Evolutionary conservation across 2,797 vertebrate genomes (phyloP).

Genomic region (Mallotus villosus): DNA sequence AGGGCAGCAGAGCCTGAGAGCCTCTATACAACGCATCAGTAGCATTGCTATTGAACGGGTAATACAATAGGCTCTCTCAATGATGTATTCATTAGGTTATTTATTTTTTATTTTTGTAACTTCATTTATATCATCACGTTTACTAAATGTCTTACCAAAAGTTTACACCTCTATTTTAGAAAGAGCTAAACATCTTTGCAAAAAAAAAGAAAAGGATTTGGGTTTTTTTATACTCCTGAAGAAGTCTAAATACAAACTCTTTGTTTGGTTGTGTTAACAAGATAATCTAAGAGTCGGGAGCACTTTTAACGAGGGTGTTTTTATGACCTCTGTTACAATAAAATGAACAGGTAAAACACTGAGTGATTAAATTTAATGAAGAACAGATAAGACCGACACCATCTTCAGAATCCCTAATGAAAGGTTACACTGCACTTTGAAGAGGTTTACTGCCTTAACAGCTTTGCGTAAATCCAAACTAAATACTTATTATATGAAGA

Average conservation of each 20-base stretch:
- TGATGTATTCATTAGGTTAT: conserved; percentile 61
- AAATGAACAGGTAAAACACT: conserved; percentile 80
- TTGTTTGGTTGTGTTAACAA: conserved; percentile 76
- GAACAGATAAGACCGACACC: conserved; percentile 77
- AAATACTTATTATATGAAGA: conserved; percentile 84
- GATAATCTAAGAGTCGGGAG: conserved; percentile 72
- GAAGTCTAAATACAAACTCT: conserved; percentile 49
- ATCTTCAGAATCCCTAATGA: conserved; percentile 78
- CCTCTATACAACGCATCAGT: conserved; percentile 56
- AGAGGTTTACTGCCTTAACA: conserved; percentile 79
- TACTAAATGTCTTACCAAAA: conserved; percentile 6
- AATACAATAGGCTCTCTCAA: conserved; percentile 53
- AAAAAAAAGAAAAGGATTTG: no score
- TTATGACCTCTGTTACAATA: conserved; percentile 79
- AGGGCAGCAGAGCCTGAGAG: conserved; percentile 22
- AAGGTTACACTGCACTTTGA: conserved; percentile 84
- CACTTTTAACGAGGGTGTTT: conserved; percentile 76
- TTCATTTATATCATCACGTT: conserved; percentile 2
- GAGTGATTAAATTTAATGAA: conserved; percentile 84
- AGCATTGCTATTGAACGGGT: conserved; percentile 53
- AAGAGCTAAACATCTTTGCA: conserved; percentile 17
- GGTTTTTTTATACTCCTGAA: conserved; percentile 17
- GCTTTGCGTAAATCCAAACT: conserved; percentile 80
- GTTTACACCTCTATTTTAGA: neutral
- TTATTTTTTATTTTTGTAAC: conserved; percentile 51